These are phyloP conservation scores for Parus major DNA, from an alignment of 2,113 vertebrate species.

Conservation along the genomic window DNA sequence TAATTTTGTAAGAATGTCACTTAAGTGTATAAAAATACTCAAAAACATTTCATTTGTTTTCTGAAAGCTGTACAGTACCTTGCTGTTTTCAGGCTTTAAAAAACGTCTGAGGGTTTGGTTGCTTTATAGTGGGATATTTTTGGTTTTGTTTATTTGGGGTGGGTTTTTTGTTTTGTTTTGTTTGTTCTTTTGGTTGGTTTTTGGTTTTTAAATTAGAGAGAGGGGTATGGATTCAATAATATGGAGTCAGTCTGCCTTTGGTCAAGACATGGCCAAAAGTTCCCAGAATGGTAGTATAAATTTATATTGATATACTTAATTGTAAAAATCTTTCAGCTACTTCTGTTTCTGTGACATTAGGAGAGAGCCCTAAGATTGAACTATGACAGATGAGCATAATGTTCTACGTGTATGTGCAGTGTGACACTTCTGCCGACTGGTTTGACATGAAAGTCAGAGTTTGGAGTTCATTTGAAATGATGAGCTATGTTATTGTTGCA, in stretches of 20 bases:
- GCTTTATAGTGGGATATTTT: background rate
- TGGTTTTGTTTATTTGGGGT: background rate
- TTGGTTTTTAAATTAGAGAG: background rate
- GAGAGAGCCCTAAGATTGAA: background rate
- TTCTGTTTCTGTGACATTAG: background rate
- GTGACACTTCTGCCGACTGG: rapidly evolving
- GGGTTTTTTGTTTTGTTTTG: background rate
- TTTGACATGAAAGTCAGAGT: background rate
- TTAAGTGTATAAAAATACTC: background rate
- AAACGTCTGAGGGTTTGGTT: background rate
- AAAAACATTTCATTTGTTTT: background rate
- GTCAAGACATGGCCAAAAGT: background rate
- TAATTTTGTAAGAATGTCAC: background rate
- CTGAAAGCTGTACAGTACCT: background rate
- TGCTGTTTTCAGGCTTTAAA: background rate
- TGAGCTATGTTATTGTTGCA: background rate
- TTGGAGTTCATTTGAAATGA: background rate
- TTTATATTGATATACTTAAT: background rate
- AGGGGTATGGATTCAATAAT: background rate
- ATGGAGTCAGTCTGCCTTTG: background rate
- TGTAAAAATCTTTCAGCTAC: background rate
- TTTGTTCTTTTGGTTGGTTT: background rate
- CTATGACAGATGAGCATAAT: background rate
- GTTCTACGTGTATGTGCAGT: background rate
- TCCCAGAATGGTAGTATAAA: background rate